Evolutionary conservation across 2,888 invertebrate species (phyloP).

Genomic region (Diplolepis rosae): DNA sequence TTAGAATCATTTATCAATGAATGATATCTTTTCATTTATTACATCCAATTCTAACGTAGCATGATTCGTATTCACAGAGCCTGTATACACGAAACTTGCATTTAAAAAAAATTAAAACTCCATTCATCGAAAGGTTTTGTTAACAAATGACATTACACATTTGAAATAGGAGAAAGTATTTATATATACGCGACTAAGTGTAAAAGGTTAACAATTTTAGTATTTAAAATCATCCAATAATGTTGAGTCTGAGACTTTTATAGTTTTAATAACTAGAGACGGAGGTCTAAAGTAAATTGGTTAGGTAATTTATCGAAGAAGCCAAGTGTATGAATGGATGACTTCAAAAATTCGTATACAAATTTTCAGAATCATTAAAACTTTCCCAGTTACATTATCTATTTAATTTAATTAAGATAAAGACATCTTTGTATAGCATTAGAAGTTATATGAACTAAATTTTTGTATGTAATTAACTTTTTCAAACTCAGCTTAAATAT

Average conservation of each 20-base stretch:
- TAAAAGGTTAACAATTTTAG: too few species aligned
- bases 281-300: too few species aligned
- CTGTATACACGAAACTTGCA: constrained; percentile 61
- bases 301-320: too few species aligned
- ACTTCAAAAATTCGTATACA: not conserved
- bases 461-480: too few species aligned
- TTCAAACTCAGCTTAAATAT: not conserved
- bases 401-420: not conserved
- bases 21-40: constrained; percentile 43
- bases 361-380: not conserved
- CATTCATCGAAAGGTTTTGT: not conserved
- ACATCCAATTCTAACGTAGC: constrained; percentile 62
- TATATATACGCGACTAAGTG: too few species aligned
- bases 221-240: too few species aligned
- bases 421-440: too few species aligned
- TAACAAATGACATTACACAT: too few species aligned
- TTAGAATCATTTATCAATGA: constrained; percentile 46
- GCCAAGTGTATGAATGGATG: not conserved
- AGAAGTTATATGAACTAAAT: too few species aligned
- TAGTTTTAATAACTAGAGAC: too few species aligned
- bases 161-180: too few species aligned
- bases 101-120: constrained; percentile 31
- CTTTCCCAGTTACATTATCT: constrained; percentile 1
- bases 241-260: too few species aligned
- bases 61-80: constrained; percentile 61